A percentile compares a stretch with the other conserved stretches of the same genome.
These are phyloP conservation scores for Biston stratarius DNA, from an alignment of 2,888 invertebrate genomes.

Conservation along the genomic window DNA sequence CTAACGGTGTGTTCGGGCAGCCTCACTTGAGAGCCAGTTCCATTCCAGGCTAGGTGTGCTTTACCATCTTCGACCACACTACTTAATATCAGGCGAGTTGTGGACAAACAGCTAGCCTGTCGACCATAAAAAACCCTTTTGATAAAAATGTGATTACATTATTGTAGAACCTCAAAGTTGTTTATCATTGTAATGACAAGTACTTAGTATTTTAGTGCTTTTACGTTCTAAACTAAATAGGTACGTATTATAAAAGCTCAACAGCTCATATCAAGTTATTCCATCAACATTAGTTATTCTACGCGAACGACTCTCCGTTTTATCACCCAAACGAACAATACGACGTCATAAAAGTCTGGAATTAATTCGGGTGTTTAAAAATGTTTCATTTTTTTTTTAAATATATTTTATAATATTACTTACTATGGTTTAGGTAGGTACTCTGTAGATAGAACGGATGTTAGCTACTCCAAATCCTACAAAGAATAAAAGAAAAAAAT, in stretches of 20 bases:
- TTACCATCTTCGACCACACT: too few relatives aligned
- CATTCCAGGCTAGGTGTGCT: too few relatives aligned
- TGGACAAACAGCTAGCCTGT: not conserved
- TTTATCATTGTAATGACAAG: not conserved
- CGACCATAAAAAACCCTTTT: not conserved
- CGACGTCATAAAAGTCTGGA: slow-evolving; percentile 61
- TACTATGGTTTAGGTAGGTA: slow-evolving; percentile 53
- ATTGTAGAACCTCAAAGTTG: not conserved
- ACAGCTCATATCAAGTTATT: slow-evolving; percentile 14
- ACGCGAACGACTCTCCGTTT: slow-evolving; percentile 56
- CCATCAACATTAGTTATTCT: slow-evolving; percentile 59
- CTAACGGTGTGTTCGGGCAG: too few relatives aligned
- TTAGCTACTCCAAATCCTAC: slow-evolving; percentile 64
- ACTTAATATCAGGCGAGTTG: too few relatives aligned
- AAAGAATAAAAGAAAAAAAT: too few relatives aligned
- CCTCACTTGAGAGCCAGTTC: too few relatives aligned
- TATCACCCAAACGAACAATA: slow-evolving; percentile 62
- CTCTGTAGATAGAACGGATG: slow-evolving; percentile 50
- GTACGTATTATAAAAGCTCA: slow-evolving; percentile 9
- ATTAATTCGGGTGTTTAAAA: slow-evolving; percentile 73
- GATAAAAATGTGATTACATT: not conserved
- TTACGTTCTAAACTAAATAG: slow-evolving; percentile 5
- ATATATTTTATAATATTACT: slow-evolving; percentile 59
- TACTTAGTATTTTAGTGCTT: not conserved
- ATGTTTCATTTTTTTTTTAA: slow-evolving; percentile 65